Evolutionary conservation across 2,113 vertebrate species (phyloP).

Genomic region (Phalacrocorax pelagicus): DNA sequence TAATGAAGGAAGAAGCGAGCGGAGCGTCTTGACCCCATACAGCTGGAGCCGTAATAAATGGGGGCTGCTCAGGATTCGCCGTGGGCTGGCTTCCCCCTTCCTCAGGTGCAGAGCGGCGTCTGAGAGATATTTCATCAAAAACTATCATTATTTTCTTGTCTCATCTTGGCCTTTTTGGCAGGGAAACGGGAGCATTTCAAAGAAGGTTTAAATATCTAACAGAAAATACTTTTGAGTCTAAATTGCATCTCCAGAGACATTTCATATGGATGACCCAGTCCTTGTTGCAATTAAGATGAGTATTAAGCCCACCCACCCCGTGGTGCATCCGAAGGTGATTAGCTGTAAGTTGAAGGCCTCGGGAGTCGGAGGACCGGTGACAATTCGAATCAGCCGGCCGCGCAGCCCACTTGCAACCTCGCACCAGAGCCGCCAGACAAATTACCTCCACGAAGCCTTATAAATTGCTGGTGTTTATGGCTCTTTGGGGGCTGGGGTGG

Average conservation of each 20-base stretch:
- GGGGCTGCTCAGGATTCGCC: neutral
- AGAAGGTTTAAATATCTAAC: neutral
- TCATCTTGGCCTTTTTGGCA: neutral
- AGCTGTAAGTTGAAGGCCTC: neutral
- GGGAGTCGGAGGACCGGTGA: rapidly evolving
- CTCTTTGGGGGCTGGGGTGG: neutral
- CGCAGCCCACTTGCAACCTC: neutral
- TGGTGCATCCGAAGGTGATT: rapidly evolving
- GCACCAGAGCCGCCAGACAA: neutral
- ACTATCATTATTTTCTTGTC: slow-evolving; percentile 9
- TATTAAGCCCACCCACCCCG: neutral
- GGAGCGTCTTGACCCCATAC: neutral
- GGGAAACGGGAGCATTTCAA: neutral
- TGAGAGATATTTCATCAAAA: neutral
- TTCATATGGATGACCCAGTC: neutral
- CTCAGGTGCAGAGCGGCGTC: no score
- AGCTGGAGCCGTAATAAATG: neutral
- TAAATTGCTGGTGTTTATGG: neutral
- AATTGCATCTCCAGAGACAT: slow-evolving; percentile 31
- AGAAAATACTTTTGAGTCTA: slow-evolving; percentile 3
- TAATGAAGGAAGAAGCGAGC: slow-evolving; percentile 19
- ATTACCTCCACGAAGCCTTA: rapidly evolving
- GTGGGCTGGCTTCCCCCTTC: neutral
- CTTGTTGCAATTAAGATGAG: neutral
- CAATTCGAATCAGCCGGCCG: neutral